Conservation (phyloP, 2,113 vertebrate genomes). For the Donacobius atricapilla region DNA sequence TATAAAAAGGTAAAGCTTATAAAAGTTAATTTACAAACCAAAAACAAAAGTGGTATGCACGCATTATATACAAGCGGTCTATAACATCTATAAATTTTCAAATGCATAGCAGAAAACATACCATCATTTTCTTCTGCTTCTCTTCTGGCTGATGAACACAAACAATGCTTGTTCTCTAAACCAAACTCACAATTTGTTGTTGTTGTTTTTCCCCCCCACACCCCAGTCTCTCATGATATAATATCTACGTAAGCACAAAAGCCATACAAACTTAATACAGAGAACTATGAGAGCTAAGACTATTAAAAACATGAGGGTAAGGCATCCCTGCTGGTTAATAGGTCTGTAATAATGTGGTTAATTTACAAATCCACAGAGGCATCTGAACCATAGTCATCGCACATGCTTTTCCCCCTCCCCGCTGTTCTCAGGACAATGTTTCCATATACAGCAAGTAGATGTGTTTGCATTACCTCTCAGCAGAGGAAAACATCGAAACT, state of each 20-base stretch:
- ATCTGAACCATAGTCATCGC: conserved; percentile 86
- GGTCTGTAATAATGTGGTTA: conserved; percentile 80
- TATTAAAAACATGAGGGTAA: conserved; percentile 84
- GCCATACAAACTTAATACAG: conserved; percentile 79
- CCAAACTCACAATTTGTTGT: conserved; percentile 45
- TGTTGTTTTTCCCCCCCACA: neutral
- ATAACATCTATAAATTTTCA: conserved; percentile 85
- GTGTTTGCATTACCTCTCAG: conserved; percentile 48
- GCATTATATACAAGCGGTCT: conserved; percentile 94
- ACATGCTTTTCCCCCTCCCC: conserved; percentile 64
- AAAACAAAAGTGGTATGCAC: conserved; percentile 97
- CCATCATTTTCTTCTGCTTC: conserved; percentile 71
- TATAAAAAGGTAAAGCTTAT: conserved; percentile 99
- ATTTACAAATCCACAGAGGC: conserved; percentile 86
- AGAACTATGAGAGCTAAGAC: conserved; percentile 71
- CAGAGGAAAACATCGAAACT: conserved; percentile 27
- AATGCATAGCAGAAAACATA: conserved; percentile 91
- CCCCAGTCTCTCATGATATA: conserved; percentile 69
- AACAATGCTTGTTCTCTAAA: conserved; percentile 52
- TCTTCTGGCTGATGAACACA: conserved; percentile 63
- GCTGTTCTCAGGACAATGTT: neutral
- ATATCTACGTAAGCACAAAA: conserved; percentile 77
- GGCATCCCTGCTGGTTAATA: conserved; percentile 98
- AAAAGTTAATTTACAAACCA: conserved; percentile 99
- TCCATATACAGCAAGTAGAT: conserved; percentile 38